phyloP scores from a whole-genome alignment of 2,797 vertebrate species.

The Cebuella pygmaea region DNA sequence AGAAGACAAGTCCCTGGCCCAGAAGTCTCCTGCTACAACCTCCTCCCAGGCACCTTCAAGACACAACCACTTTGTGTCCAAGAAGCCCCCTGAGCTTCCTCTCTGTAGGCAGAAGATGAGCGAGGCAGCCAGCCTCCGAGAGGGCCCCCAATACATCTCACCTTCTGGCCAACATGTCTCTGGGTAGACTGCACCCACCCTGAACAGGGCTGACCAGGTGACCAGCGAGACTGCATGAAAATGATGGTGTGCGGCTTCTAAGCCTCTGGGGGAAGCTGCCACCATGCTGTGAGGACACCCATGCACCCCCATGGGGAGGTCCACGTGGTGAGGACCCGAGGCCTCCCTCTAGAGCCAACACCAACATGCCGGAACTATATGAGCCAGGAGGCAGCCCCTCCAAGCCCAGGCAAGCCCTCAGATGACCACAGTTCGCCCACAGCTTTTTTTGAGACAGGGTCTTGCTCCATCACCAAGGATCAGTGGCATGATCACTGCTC shows the following conservation, averaged over 20 bases:
- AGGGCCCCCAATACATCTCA: no score
- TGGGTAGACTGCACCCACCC: neutral
- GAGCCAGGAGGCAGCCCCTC: neutral
- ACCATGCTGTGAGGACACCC: neutral
- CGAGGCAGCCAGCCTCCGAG: neutral
- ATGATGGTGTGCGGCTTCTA: neutral
- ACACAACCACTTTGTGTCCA: neutral
- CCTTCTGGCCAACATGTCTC: neutral
- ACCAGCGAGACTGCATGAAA: neutral
- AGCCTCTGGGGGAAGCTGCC: neutral
- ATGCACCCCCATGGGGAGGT: neutral
- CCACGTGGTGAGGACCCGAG: neutral
- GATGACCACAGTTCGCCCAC: no score
- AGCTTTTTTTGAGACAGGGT: no score
- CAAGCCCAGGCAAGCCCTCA: neutral
- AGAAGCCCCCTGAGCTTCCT: neutral
- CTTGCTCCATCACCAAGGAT: no score
- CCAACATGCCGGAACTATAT: rapidly evolving
- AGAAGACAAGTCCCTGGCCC: neutral
- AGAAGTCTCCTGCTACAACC: neutral
- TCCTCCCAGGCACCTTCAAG: neutral
- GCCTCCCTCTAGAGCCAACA: neutral
- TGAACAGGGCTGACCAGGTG: neutral
- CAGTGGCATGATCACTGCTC: no score
- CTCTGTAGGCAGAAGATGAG: neutral